Conservation (phyloP, 2,113 vertebrate genomes). For the Psilopogon haemacephalus region DNA sequence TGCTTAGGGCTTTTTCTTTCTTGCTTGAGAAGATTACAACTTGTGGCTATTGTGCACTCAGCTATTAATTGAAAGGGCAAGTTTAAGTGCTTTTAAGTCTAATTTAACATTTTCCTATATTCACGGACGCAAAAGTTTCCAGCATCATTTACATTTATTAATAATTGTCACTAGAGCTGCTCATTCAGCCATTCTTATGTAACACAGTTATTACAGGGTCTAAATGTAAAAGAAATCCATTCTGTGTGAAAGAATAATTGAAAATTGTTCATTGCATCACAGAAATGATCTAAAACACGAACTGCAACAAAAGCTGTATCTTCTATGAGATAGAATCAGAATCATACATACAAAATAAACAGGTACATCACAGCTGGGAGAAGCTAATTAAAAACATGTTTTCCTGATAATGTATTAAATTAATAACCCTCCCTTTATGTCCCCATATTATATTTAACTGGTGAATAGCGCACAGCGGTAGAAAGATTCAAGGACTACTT, state of each 20-base stretch:
- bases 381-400: background rate
- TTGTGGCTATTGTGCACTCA: background rate
- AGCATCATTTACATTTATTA: background rate
- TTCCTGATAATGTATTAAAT: background rate
- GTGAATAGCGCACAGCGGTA: background rate
- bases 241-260: background rate
- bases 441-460: background rate
- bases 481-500: background rate
- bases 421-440: background rate
- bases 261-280: background rate
- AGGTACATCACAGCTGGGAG: background rate
- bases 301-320: background rate
- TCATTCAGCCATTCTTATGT: background rate
- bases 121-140: background rate
- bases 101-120: background rate
- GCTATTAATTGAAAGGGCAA: background rate
- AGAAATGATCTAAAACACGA: background rate
- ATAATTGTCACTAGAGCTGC: background rate
- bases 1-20: background rate
- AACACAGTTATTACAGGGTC: background rate
- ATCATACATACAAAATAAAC: background rate
- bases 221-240: background rate
- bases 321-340: background rate
- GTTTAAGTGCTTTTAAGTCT: background rate
- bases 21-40: background rate